Percentiles rank a stretch among this genome's conserved stretches.
These are phyloP conservation scores for Labia minor DNA, from an alignment of 2,888 invertebrate species.

Conservation along the genomic window DNA sequence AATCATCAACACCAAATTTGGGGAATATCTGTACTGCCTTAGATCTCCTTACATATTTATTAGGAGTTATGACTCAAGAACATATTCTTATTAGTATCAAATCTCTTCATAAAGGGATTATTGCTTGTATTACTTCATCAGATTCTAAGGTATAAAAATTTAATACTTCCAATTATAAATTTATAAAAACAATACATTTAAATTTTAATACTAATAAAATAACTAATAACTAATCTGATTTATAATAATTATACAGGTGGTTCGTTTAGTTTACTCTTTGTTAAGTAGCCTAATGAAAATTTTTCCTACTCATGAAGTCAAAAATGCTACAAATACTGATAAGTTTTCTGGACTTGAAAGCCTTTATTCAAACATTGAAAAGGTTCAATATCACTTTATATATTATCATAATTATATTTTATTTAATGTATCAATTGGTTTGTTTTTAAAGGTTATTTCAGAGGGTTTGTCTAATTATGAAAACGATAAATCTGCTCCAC, in stretches of 20 bases:
- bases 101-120: slow-evolving; percentile 78
- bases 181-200: background rate
- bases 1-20: slow-evolving; percentile 58
- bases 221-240: too few relatives aligned
- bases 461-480: slow-evolving; percentile 42
- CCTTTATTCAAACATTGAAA: slow-evolving; percentile 78
- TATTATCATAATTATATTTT: background rate
- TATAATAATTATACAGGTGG: slow-evolving; percentile 44
- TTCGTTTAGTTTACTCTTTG: slow-evolving; percentile 77
- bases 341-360: slow-evolving; percentile 85
- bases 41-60: slow-evolving; percentile 77
- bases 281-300: slow-evolving; percentile 78
- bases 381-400: slow-evolving; percentile 34
- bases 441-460: slow-evolving; percentile 5
- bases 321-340: slow-evolving; percentile 61
- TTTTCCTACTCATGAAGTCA: slow-evolving; percentile 73
- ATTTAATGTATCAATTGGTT: slow-evolving; percentile 21
- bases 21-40: slow-evolving; percentile 87
- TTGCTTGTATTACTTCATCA: slow-evolving; percentile 75
- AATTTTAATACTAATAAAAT: background rate
- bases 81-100: slow-evolving; percentile 75
- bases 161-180: too few relatives aligned
- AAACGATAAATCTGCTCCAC: slow-evolving; percentile 37
- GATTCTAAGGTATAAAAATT: slow-evolving; percentile 69
- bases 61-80: slow-evolving; percentile 74